Evolutionary conservation across 2,888 invertebrate genomes (phyloP), one percentile per base, ranked within the genome.

Genomic region (Apamea monoglypha): DNA sequence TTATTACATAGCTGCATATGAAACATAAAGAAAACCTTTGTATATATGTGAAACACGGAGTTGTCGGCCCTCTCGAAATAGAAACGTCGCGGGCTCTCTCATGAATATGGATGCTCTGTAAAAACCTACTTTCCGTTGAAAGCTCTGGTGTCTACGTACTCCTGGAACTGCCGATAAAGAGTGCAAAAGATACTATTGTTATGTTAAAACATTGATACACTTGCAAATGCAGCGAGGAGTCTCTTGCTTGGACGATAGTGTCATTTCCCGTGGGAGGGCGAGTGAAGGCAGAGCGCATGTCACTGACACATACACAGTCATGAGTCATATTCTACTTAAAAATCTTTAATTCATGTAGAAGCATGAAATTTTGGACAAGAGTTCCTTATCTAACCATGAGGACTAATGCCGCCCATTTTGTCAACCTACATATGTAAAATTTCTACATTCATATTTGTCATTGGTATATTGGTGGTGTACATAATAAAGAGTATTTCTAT

Each of bases 101-200:
- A 89, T 90, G 90, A 86, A 90, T 90, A 90, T 90, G 86, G 87
- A 90, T 88, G 84, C 79, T 67, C 67, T 76, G 81, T 84, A 86
- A 87, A 90, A 89, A 90, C 84, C 82, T 86, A 80, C 81, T 82
- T 83, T 74, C 75, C 56, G 80, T 77, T 85, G 83, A 89, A 89
- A 85, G 87, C 87, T 81, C 67, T 68, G 79, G 79, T 82, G 79
- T 78, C 77, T 81, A 76, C 82, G 71, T 79, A 77, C 29, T 72
- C 69, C 64, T 36, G 63, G 64, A 68, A 78, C 44, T 72, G 40
- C 75, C 77, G 53, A 84, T 84, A 82, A 86, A 88, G 83, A 81
- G 74, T 75, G 81, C 80, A 88, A 74, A 83, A 87, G 86, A 87
- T 79, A 83, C 87, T 74, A 88, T 83, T 87, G 87, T 86, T 83